Evolutionary conservation across 2,797 vertebrate genomes (phyloP), one percentile per base, ranked within the genome.

Genomic region (Protonibea diacanthus): DNA sequence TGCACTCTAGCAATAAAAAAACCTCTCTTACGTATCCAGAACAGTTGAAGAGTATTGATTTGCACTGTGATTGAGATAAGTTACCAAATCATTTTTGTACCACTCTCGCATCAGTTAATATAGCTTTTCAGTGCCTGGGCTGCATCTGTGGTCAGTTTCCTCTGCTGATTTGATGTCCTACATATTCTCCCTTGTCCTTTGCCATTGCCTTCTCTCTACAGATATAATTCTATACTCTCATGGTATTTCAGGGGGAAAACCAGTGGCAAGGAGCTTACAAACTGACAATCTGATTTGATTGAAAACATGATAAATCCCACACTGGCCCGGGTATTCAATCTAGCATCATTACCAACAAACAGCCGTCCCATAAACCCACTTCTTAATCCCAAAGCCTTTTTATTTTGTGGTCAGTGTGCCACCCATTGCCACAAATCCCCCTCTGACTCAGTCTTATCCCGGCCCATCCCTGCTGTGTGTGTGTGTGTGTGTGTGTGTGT

Each of bases 361-460:
- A 73, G 67, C 80, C 84, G 90, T 58, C 90, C 94, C 92, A 95
- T 91, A 95, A 95, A 94, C 93, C 95, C 90, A 93, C 82, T 94
- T 94, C 88, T 93, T 95, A 95, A 95, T 94, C 94, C 91, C 76
- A 94, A 94, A 94, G 91, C 93, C 85, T 80, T 93, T 83, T 86
- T 90, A 90, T 88, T 92, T 88, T 85, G 74, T 91, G 84, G 88
- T 86, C 89, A 93, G 85, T 90, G 87, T 83, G 88, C 83, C 86
- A 92, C 67, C 60, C 82, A 70, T 88, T 42, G 66, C 84, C 57
- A 80, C 83, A 93, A 94, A 94, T 92, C 92, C 91, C 66, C 76
- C 72, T 71, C 78, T 74, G 75, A 76, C 82, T 78, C 76, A 84
- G 52, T 71, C 27, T 81, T 63, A 76, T 55, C 75, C 91, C 27